A percentile compares a stretch with the other conserved stretches of the same genome.
Evolutionary conservation across 2,113 vertebrate species (phyloP).

Genomic region (Paradoxurus hermaphroditus): DNA sequence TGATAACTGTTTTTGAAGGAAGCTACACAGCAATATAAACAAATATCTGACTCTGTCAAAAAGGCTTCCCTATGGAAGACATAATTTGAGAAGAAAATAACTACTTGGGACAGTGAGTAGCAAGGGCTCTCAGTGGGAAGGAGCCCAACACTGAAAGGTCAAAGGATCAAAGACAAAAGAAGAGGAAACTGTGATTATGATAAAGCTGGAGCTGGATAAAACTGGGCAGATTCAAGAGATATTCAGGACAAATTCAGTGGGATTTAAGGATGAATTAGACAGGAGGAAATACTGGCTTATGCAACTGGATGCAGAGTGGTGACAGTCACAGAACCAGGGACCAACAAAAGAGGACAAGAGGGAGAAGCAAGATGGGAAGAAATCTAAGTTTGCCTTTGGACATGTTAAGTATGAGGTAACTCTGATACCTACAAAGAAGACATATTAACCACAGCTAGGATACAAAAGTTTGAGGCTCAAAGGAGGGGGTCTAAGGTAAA

Average conservation of each 20-base stretch:
- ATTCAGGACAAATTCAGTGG: neutral
- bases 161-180: neutral
- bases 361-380: neutral
- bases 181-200: neutral
- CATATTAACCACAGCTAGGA: neutral
- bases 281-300: neutral
- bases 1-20: neutral
- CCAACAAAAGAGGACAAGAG: neutral
- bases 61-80: neutral
- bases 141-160: neutral
- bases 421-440: neutral
- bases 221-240: neutral
- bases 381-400: neutral
- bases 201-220: neutral
- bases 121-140: neutral
- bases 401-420: neutral
- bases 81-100: neutral
- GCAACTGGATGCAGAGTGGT: neutral
- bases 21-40: neutral
- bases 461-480: neutral
- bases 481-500: neutral
- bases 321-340: neutral
- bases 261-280: neutral
- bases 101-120: neutral
- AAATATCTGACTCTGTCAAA: neutral